A percentile compares a stretch with the other conserved stretches of the same genome.
Conservation (phyloP, 1,140 invertebrate genomes). For the Trialeurodes vaporariorum region DNA sequence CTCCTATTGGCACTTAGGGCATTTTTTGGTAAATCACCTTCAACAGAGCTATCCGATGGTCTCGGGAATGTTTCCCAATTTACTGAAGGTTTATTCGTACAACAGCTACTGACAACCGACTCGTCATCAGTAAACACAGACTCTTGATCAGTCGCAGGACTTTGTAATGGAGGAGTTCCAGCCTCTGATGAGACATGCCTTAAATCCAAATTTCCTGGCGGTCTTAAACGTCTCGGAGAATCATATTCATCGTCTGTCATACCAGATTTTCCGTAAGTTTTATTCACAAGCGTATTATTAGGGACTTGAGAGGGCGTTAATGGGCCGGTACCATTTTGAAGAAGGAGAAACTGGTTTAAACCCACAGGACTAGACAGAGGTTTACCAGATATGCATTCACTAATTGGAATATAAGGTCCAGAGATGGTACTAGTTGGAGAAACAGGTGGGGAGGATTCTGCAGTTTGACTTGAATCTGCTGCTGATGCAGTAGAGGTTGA, state of each 20-base stretch:
- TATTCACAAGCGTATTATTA: neutral
- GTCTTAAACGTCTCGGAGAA: slow-evolving; percentile 36
- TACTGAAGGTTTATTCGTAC: slow-evolving; percentile 27
- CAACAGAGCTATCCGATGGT: slow-evolving; percentile 41
- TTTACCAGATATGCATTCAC: slow-evolving; percentile 78
- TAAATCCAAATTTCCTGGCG: slow-evolving; percentile 23
- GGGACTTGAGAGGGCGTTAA: neutral
- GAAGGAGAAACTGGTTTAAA: slow-evolving; percentile 14
- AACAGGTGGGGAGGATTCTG: slow-evolving; percentile 43
- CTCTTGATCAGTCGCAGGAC: slow-evolving; percentile 42
- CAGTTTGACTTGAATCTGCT: slow-evolving; percentile 1
- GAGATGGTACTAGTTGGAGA: slow-evolving; percentile 45
- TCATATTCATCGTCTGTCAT: slow-evolving; percentile 38
- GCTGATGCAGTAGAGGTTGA: neutral
- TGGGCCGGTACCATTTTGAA: slow-evolving; percentile 5
- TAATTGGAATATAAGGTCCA: slow-evolving; percentile 68
- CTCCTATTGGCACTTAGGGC: slow-evolving; percentile 12
- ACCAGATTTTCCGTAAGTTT: neutral
- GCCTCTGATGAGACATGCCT: slow-evolving; percentile 15
- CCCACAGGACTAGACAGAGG: slow-evolving; percentile 33
- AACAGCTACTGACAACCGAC: slow-evolving; percentile 29
- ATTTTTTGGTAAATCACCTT: slow-evolving; percentile 32
- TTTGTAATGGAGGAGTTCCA: slow-evolving; percentile 36
- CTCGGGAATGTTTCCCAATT: slow-evolving; percentile 45
- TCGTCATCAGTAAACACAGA: slow-evolving; percentile 47